These are phyloP conservation scores for Mylabris sibirica DNA, from an alignment of 2,888 invertebrate genomes.

Conservation along the genomic window DNA sequence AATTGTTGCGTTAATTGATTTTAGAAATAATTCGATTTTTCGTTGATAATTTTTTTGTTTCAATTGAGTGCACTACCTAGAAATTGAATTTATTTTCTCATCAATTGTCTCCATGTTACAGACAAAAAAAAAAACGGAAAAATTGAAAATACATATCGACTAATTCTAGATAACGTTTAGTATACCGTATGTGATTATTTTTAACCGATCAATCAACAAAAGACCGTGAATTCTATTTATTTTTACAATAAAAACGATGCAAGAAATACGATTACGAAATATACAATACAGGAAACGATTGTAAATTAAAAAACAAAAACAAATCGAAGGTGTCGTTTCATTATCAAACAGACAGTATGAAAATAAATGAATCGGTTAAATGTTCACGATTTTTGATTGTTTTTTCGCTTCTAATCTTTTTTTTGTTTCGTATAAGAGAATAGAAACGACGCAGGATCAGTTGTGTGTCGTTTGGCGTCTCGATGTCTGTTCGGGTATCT, in stretches of 20 bases:
- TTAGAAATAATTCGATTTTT: background rate
- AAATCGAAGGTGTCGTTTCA: slow-evolving; percentile 1
- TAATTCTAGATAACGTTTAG: background rate
- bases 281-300: background rate
- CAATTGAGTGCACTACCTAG: background rate
- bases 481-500: slow-evolving; percentile 33
- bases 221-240: background rate
- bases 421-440: slow-evolving; percentile 11
- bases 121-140: background rate
- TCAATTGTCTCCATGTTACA: background rate
- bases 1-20: background rate
- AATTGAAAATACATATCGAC: background rate
- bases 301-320: slow-evolving; percentile 17
- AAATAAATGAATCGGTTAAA: slow-evolving; percentile 20
- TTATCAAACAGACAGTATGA: slow-evolving; percentile 12
- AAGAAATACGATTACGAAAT: background rate
- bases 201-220: background rate
- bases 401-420: background rate
- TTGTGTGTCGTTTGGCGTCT: slow-evolving; percentile 28
- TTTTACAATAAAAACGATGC: background rate
- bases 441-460: slow-evolving; percentile 33
- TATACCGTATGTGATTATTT: background rate
- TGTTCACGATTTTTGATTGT: slow-evolving; percentile 19
- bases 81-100: background rate
- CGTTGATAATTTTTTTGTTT: slow-evolving; percentile 2